Evolutionary conservation across 2,113 vertebrate species (phyloP), one percentile per base, ranked within the genome.

Genomic region (Perccottus glenii): DNA sequence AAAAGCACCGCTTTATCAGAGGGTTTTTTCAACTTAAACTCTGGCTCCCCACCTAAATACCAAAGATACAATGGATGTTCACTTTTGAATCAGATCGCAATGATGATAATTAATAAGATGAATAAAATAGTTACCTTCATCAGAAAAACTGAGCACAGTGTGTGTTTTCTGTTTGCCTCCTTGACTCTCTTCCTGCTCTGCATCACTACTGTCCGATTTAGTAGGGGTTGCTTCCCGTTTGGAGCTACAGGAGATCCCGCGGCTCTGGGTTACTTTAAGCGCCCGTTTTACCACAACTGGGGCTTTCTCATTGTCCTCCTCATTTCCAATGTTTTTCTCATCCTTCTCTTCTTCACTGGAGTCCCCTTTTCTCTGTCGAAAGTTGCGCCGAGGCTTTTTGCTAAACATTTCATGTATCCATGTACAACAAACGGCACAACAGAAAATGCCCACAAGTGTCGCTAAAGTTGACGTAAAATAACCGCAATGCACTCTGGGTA

Each of bases 11-110:
- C 82, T 10, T 84, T 95, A 46, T 92, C 90, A 57, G 86, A 82
- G 0, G 91, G 83, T 32, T 91, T 94, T 69, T 90, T 95, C 53
- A 95, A 56, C 73, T 91, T 89, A 78, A 95, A 95, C 16, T 73
- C 63, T n/a, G 85, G 78, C 33, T 87, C 92, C 19, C 81, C 78
- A 49, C 35, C 92, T 94, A n/a, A 85, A 73, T 61, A 4, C 0
- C 53, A 71, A 50, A 77, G 71, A 0, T 55, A 42, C 51, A 64
- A 1, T 32, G 65, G 2, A 68, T 11, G 60, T 40, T 32, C 19
- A 11, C 19, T 52, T 32, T 19, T 50, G 0, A 10, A 50, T 8
- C 16, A 51, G 9, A 51, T 19, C 19, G 32, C 19, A 52, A 27
- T 15, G 8, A 16, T 16, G n/a, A n/a, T 48, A 15, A 49, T 9